phyloP scores from a whole-genome alignment of 2,888 invertebrate genomes.

The Zelleria hepariella region DNA sequence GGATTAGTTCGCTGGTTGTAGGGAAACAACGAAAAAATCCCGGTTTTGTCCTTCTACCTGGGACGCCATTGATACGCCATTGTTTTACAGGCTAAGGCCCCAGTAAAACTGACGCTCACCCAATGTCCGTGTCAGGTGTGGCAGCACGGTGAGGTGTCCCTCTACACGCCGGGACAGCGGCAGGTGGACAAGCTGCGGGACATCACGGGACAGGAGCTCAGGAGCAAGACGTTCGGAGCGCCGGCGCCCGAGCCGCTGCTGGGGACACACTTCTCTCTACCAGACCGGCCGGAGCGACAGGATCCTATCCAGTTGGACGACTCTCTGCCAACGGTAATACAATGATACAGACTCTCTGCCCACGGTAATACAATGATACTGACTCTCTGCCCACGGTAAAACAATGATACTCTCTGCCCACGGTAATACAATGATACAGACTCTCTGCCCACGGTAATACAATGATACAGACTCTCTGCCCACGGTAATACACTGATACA shows the following conservation, averaged over 20 bases:
- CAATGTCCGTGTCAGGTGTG: slow-evolving; percentile 36
- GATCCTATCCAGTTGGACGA: slow-evolving; percentile 72
- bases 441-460: too few species aligned
- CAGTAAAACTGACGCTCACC: too few species aligned
- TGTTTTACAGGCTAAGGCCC: too few species aligned
- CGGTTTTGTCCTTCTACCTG: too few species aligned
- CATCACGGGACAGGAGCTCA: slow-evolving; percentile 51
- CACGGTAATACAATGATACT: not conserved
- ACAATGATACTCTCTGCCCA: too few species aligned
- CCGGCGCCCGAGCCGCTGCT: slow-evolving; percentile 70
- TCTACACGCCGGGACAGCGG: slow-evolving; percentile 62
- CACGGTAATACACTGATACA: too few species aligned
- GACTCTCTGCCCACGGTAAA: too few species aligned
- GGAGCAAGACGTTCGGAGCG: slow-evolving; percentile 65
- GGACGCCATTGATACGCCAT: too few species aligned
- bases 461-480: too few species aligned
- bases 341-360: not conserved
- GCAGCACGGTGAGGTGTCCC: slow-evolving; percentile 62
- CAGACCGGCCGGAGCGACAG: slow-evolving; percentile 60
- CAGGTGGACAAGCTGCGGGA: slow-evolving; percentile 48
- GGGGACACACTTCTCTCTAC: slow-evolving; percentile 71
- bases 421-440: too few species aligned
- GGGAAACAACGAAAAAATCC: too few species aligned
- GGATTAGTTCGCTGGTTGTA: too few species aligned
- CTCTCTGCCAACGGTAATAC: slow-evolving; percentile 60